Base-by-base conservation (phyloP, 2,888 invertebrate genomes). In the Melinaea menophilus region DNA sequence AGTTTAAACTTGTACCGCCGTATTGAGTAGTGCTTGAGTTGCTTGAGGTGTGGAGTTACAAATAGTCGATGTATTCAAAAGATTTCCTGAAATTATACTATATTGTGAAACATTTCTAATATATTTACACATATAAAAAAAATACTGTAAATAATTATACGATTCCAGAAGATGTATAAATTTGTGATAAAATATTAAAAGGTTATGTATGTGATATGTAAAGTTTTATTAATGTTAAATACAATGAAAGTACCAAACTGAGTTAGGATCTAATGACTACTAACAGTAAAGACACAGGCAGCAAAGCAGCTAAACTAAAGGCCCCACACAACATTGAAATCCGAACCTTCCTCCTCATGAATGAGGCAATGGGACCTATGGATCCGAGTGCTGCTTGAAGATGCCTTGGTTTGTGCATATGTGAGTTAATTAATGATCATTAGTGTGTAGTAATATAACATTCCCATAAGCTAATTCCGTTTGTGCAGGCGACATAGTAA, bases 401-500 rank as follows among this genome's bases (percentile, higher is more conserved):
- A 82, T 82, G 82, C 78, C 62, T 65, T 65, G 45, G 68, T 72
- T 78, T 78, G 86, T 87, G 86, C 87, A 82, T 81, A 22, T 22
- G 22, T 22, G 22, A 78, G 64, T 64, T 61, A 65, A 77, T 79
- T 81, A 78, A 76, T 77, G 76, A 73, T 73, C 76, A 73, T 82
- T 78, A 80, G 72, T 74, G 75, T 75, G 72, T 80, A 78, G 79
- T 83, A 80, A 80, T 81, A 79, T 84, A 79, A 86, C 86, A 86
- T 87, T 88, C 86, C 85, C 85, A 83, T 84, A 88, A 89, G 85
- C 89, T 84, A 86, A 79, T 75, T 88, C 88, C 88, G 80, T 84
- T 81, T 81, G 88, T 87, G 88, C 86, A 85, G 89, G 89, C 88
- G 87, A 85, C 78, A 88, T 88, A 88, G 74, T 80, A 86, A 87